These are phyloP conservation scores for Monodelphis domestica DNA, from an alignment of 2,797 vertebrate genomes.

Conservation along the genomic window DNA sequence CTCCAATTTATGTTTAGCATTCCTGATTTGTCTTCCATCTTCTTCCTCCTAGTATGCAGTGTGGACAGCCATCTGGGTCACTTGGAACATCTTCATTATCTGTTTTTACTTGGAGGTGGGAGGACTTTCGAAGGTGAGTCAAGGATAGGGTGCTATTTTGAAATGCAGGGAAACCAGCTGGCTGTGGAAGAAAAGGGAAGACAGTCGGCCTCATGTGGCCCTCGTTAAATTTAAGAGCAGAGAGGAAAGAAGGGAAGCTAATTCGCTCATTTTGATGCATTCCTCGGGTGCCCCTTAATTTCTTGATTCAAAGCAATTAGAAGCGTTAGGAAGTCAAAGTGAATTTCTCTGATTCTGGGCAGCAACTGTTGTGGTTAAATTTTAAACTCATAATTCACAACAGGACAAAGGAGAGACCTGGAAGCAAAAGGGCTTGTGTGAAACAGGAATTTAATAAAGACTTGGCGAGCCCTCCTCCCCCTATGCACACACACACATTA, in stretches of 20 bases:
- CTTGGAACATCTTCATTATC: conserved; percentile 96
- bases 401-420: neutral
- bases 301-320: conserved; percentile 4
- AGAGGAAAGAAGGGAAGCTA: neutral
- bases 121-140: conserved; percentile 93
- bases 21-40: neutral
- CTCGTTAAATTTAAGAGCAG: neutral
- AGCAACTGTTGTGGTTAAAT: conserved; percentile 1
- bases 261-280: neutral
- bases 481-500: neutral
- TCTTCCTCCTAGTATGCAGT: conserved; percentile 87
- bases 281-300: neutral
- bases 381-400: conserved; percentile 6
- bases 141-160: neutral
- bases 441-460: conserved; percentile 2
- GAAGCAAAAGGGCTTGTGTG: neutral
- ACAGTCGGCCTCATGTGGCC: neutral
- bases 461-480: neutral
- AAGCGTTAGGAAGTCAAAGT: neutral
- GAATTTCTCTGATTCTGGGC: neutral
- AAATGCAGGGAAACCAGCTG: neutral
- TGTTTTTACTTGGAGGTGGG: conserved; percentile 96
- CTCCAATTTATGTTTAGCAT: accelerated
- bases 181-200: too few species aligned
- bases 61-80: conserved; percentile 94